Evolutionary conservation across 2,888 invertebrate species (phyloP).

Genomic region (Hanleya hanleyi): DNA sequence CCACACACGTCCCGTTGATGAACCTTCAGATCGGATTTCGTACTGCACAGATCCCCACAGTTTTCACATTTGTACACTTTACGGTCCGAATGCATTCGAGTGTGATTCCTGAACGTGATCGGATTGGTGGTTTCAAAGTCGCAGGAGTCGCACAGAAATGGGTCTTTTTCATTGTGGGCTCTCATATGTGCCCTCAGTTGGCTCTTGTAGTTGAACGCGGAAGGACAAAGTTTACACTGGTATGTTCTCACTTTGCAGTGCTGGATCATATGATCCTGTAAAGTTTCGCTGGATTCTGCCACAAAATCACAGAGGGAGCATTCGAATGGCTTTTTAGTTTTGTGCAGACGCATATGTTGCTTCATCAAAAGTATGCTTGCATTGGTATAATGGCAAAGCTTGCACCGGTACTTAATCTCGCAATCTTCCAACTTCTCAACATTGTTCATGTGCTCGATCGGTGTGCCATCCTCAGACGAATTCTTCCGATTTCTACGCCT

Average conservation of each 20-base stretch:
- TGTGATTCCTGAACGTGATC: conserved; percentile 45
- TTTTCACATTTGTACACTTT: conserved; percentile 48
- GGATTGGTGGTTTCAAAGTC: conserved; percentile 62
- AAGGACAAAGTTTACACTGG: conserved; percentile 67
- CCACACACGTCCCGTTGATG: conserved; percentile 43
- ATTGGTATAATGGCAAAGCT: conserved; percentile 68
- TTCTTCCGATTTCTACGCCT: conserved; percentile 29
- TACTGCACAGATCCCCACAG: conserved; percentile 45
- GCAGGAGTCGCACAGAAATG: conserved; percentile 61
- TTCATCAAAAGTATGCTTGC: conserved; percentile 52
- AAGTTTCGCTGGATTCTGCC: conserved; percentile 59
- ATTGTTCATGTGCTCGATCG: conserved; percentile 52
- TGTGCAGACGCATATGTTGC: conserved; percentile 68
- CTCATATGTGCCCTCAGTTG: conserved; percentile 71
- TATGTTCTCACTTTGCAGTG: conserved; percentile 70
- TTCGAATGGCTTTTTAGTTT: conserved; percentile 67
- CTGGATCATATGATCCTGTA: conserved; percentile 70
- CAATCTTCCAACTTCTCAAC: conserved; percentile 58
- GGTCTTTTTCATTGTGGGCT: conserved; percentile 63
- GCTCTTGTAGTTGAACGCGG: conserved; percentile 69
- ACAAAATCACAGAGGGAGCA: conserved; percentile 69
- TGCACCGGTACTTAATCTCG: conserved; percentile 59
- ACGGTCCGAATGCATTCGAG: conserved; percentile 31
- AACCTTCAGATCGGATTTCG: conserved; percentile 39
- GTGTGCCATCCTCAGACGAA: conserved; percentile 43